A percentile compares a stretch with the other conserved stretches of the same genome.
Conservation (phyloP, 2,113 vertebrate species). For the Megalops atlanticus region DNA sequence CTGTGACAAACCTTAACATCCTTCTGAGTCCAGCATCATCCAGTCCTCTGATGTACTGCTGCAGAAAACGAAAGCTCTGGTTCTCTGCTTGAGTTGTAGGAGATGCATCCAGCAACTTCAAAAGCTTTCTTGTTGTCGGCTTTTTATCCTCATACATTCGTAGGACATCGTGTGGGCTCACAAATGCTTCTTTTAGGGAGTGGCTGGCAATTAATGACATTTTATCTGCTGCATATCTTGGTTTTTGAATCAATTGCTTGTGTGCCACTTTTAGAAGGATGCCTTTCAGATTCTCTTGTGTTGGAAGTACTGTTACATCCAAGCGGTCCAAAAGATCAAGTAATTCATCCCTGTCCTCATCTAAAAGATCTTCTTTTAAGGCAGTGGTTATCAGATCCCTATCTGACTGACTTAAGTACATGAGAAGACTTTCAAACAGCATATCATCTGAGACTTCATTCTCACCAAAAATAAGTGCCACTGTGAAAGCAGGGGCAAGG, state of each 20-base stretch:
- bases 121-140: too few relatives aligned
- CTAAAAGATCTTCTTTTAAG: not conserved
- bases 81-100: too few relatives aligned
- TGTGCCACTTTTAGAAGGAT: conserved; percentile 6
- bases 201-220: not conserved
- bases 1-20: conserved; percentile 21
- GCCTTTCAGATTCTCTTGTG: conserved; percentile 4
- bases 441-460: too few relatives aligned
- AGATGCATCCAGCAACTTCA: too few relatives aligned
- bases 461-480: too few relatives aligned
- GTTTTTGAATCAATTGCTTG: conserved; percentile 19
- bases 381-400: conserved; percentile 10
- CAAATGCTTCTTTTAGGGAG: not conserved
- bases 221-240: conserved; percentile 8
- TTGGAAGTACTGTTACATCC: conserved; percentile 1
- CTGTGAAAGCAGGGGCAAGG: not conserved
- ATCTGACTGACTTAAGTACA: conserved; percentile 15
- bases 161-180: not conserved
- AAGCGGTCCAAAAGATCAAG: not conserved
- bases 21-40: conserved; percentile 1
- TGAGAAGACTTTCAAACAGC: conserved; percentile 18
- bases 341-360: conserved; percentile 3
- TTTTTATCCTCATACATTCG: not conserved
- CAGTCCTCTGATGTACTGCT: conserved; percentile 10
- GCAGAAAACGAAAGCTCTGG: conserved; percentile 11